A percentile compares a stretch with the other conserved stretches of the same genome.
These are phyloP conservation scores for Acanthochromis polyacanthus DNA, from an alignment of 2,113 vertebrate genomes.

Conservation along the genomic window DNA sequence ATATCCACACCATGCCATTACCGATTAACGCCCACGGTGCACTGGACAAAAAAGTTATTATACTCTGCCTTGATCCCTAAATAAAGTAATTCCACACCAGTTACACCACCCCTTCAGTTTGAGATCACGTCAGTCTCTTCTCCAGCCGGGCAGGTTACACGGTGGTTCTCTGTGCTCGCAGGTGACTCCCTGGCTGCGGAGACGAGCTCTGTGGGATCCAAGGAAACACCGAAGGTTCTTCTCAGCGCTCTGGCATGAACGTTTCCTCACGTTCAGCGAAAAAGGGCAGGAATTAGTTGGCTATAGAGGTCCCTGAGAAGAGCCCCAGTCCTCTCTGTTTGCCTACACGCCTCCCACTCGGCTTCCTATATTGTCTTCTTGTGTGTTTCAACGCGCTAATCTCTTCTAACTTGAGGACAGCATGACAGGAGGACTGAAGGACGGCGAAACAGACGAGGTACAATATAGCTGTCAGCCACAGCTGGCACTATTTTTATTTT, in stretches of 20 bases:
- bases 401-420: conserved; percentile 79
- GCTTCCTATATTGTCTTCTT: conserved; percentile 82
- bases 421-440: conserved; percentile 94
- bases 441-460: conserved; percentile 89
- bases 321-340: conserved; percentile 76
- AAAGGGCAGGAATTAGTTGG: conserved; percentile 54
- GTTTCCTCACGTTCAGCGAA: conserved; percentile 44
- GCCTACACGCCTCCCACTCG: conserved; percentile 80
- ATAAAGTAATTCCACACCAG: conserved; percentile 47
- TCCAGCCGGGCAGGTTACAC: conserved; percentile 22
- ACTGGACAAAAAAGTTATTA: conserved; percentile 47
- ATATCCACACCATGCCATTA: conserved; percentile 60
- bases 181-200: conserved; percentile 42
- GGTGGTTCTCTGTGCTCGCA: conserved; percentile 36
- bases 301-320: conserved; percentile 59
- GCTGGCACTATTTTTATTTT: not conserved
- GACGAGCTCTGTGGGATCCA: not conserved
- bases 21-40: conserved; percentile 66
- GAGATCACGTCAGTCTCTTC: conserved; percentile 48
- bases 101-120: conserved; percentile 19
- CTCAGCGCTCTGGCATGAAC: conserved; percentile 43
- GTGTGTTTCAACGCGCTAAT: conserved; percentile 63
- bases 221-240: conserved; percentile 36
- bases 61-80: conserved; percentile 36
- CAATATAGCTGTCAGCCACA: conserved; percentile 19